These are phyloP conservation scores for Suricata suricatta DNA, from an alignment of 2,113 vertebrate species.

Conservation along the genomic window DNA sequence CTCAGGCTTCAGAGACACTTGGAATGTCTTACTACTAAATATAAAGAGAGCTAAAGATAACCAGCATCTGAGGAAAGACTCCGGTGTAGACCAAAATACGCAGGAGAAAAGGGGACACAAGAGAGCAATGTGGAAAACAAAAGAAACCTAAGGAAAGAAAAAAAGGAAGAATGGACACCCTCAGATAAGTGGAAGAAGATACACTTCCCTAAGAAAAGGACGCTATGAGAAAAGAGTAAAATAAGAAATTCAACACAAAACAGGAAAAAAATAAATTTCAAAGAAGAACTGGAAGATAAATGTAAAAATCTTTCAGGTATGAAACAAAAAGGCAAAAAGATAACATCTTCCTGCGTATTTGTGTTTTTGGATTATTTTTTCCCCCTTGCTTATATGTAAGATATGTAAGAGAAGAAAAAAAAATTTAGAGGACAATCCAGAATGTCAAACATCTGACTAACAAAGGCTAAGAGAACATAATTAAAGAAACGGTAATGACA, in stretches of 20 bases:
- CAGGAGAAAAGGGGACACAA: background rate
- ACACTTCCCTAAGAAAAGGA: background rate
- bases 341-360: background rate
- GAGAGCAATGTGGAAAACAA: background rate
- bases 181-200: background rate
- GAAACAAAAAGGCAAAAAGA: background rate
- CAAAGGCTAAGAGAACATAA: background rate
- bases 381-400: background rate
- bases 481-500: background rate
- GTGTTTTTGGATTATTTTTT: too few species aligned
- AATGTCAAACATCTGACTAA: background rate
- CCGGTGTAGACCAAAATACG: background rate
- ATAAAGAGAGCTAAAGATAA: background rate
- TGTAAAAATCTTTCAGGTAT: background rate
- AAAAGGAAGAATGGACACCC: background rate
- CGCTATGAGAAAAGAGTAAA: background rate
- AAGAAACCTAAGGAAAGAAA: background rate
- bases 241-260: slow-evolving; percentile 7
- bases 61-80: background rate
- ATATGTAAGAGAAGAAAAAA: background rate
- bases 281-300: background rate
- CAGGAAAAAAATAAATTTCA: background rate
- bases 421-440: background rate
- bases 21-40: slow-evolving; percentile 19
- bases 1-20: background rate